Evolutionary conservation across 1,140 invertebrate species (phyloP).

Genomic region (Drosophila pruinosa): DNA sequence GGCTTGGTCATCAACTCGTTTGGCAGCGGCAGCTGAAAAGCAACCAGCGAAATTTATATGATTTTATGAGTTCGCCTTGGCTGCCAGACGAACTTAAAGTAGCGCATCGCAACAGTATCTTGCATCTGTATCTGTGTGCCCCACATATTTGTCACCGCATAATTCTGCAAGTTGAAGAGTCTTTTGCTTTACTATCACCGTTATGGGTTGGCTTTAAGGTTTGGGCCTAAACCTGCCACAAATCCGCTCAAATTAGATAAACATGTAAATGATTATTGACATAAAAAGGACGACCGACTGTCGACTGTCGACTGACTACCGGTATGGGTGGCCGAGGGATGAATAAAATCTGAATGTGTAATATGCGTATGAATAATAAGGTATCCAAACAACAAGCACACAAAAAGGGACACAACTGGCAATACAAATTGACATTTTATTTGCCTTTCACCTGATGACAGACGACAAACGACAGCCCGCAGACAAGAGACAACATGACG

Average conservation of each 20-base stretch:
- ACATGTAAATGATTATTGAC: conserved; percentile 75
- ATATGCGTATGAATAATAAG: conserved; percentile 78
- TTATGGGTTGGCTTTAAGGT: conserved; percentile 19
- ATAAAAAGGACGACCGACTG: conserved; percentile 48
- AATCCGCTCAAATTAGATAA: conserved; percentile 71
- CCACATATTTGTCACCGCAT: conserved; percentile 35
- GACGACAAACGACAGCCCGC: conserved; percentile 45
- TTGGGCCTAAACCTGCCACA: conserved; percentile 8
- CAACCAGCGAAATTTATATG: conserved; percentile 38
- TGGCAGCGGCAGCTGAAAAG: conserved; percentile 23
- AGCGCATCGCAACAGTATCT: conserved; percentile 28
- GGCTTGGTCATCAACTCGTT: conserved; percentile 73
- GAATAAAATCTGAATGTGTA: conserved; percentile 71
- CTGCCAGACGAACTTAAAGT: conserved; percentile 35
- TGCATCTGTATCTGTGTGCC: conserved; percentile 24
- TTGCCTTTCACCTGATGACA: conserved; percentile 78
- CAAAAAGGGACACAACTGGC: conserved; percentile 66
- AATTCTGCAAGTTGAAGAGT: conserved; percentile 38
- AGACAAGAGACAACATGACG: conserved; percentile 19
- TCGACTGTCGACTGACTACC: no score
- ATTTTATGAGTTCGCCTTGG: conserved; percentile 29
- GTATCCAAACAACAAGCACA: conserved; percentile 19
- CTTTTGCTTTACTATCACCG: no score
- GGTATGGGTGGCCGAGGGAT: not conserved
- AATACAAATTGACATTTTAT: conserved; percentile 79